Percentiles rank a stretch among this genome's conserved stretches.
phyloP scores from a whole-genome alignment of 2,113 vertebrate genomes.

The Pachycephala philippinensis region DNA sequence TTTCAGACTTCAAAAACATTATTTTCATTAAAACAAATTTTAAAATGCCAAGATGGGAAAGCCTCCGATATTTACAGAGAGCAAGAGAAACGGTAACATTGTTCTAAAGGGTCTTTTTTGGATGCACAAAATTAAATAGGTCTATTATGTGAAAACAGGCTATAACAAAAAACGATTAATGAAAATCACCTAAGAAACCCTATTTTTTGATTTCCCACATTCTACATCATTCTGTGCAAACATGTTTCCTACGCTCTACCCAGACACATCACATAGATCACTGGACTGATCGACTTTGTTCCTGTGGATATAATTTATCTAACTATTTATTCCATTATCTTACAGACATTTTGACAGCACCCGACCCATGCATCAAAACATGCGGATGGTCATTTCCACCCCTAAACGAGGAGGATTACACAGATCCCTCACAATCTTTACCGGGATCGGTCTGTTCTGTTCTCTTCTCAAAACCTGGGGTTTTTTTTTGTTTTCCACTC shows the following conservation, averaged over 20 bases:
- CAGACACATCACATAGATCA: not conserved
- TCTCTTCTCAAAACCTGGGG: not conserved
- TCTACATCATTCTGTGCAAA: not conserved
- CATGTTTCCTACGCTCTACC: not conserved
- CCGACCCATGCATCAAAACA: not conserved
- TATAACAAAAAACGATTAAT: not conserved
- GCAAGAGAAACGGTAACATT: not conserved
- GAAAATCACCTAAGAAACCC: not conserved
- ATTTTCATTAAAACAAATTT: not conserved
- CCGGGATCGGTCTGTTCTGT: not conserved
- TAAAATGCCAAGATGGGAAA: not conserved
- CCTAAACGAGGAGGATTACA: not conserved
- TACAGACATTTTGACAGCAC: not conserved
- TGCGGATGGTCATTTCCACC: not conserved
- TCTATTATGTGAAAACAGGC: not conserved
- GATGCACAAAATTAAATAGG: not conserved
- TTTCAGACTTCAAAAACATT: not conserved
- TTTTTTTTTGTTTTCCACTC: not conserved
- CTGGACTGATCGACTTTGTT: not conserved
- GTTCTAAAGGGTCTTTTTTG: not conserved
- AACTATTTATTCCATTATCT: not conserved
- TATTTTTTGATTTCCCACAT: not conserved
- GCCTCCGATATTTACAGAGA: accelerated
- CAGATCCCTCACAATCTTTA: not conserved
- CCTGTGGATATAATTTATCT: not conserved